These are phyloP conservation scores for Caenorhabditis macrosperma DNA, from an alignment of 2,888 invertebrate genomes.

Conservation along the genomic window DNA sequence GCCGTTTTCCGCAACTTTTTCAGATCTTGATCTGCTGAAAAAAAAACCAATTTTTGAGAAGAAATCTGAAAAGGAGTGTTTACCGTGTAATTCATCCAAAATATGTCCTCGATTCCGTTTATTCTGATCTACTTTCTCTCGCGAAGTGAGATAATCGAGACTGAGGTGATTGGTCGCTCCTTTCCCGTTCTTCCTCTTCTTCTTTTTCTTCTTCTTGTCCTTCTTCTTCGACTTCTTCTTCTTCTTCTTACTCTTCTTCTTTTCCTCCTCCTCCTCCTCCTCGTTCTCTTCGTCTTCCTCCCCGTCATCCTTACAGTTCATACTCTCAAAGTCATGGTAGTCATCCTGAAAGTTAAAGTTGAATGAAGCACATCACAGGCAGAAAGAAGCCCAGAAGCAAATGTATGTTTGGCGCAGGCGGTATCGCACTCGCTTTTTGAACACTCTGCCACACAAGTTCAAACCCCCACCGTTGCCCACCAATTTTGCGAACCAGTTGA, in stretches of 20 bases:
- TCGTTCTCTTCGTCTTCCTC: conserved; percentile 19
- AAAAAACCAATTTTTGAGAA: too few relatives aligned
- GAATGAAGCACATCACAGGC: not conserved
- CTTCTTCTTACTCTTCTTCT: conserved; percentile 25
- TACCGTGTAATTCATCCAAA: conserved; percentile 43
- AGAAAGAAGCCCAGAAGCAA: too few relatives aligned
- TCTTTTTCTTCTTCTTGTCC: conserved; percentile 42
- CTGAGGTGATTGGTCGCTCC: conserved; percentile 21
- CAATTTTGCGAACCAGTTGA: not conserved
- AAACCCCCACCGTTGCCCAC: too few relatives aligned
- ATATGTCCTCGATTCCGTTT: conserved; percentile 43
- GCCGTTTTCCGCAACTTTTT: conserved; percentile 36
- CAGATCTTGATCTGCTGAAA: conserved; percentile 32
- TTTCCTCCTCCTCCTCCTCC: conserved; percentile 21
- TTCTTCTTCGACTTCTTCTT: conserved; percentile 27
- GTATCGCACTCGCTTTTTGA: too few relatives aligned
- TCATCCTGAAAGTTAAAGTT: conserved; percentile 54
- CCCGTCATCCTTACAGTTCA: conserved; percentile 26
- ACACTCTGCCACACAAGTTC: too few relatives aligned
- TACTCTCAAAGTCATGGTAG: conserved; percentile 41
- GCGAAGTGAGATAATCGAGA: conserved; percentile 34
- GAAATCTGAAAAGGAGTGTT: not conserved
- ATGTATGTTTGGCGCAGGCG: too few relatives aligned
- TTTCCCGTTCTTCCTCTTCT: conserved; percentile 42
- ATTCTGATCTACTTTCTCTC: conserved; percentile 43